A percentile compares a stretch with the other conserved stretches of the same genome.
phyloP scores from a whole-genome alignment of 1,140 invertebrate species.

The Drosophila sucinea region DNA sequence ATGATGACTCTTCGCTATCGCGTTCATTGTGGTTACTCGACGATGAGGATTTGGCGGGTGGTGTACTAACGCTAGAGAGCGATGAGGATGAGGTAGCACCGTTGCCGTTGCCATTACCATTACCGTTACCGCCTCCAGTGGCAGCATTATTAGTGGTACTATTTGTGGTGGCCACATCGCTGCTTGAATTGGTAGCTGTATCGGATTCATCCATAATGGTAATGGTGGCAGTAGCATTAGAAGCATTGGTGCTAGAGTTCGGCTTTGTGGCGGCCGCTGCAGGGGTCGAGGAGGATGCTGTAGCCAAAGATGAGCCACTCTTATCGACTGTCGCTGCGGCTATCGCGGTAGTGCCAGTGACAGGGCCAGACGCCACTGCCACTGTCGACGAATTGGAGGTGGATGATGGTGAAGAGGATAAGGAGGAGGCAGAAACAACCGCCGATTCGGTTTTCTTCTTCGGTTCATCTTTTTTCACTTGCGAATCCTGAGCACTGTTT shows the following conservation, averaged over 20 bases:
- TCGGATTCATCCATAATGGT: constrained; percentile 71
- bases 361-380: constrained; percentile 3
- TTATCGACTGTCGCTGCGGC: constrained; percentile 3
- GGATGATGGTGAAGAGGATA: not conserved
- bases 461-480: constrained; percentile 49
- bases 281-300: not conserved
- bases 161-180: constrained; percentile 39
- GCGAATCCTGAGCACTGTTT: constrained; percentile 22
- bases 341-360: not conserved
- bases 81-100: constrained; percentile 18
- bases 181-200: constrained; percentile 62
- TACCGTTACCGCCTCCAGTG: not conserved
- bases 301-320: constrained; percentile 7
- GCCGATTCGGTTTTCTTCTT: constrained; percentile 50
- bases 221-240: constrained; percentile 44
- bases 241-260: constrained; percentile 1
- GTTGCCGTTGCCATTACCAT: not conserved
- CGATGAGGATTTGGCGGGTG: constrained; percentile 36
- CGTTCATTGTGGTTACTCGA: constrained; percentile 41
- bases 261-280: not conserved
- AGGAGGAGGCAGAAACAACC: not conserved
- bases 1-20: constrained; percentile 40
- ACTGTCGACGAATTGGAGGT: not conserved
- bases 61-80: constrained; percentile 20
- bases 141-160: constrained; percentile 24